Conservation (phyloP, 2,888 invertebrate genomes). For the Mechanitis messenoides region DNA sequence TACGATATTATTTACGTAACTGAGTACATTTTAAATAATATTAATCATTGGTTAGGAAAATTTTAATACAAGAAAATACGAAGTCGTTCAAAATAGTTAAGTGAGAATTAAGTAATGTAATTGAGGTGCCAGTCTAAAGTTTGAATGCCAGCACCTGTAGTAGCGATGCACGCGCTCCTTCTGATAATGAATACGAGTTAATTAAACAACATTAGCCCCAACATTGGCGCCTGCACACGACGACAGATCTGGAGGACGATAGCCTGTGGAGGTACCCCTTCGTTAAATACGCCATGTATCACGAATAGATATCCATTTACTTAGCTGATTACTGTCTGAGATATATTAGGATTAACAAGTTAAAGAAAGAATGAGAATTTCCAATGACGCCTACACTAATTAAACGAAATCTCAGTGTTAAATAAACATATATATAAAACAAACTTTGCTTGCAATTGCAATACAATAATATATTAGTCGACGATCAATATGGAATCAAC, state of each 20-base stretch:
- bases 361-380: slow-evolving; percentile 19
- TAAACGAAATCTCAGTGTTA: too few species aligned
- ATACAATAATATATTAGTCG: too few species aligned
- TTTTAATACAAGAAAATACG: too few species aligned
- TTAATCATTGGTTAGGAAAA: too few species aligned
- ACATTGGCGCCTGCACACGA: slow-evolving; percentile 72
- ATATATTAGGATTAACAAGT: slow-evolving; percentile 21
- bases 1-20: too few species aligned
- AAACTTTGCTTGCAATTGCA: too few species aligned
- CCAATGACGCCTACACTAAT: neutral
- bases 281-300: slow-evolving; percentile 45
- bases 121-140: slow-evolving; percentile 39
- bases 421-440: too few species aligned
- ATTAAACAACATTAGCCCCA: slow-evolving; percentile 71
- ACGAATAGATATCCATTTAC: slow-evolving; percentile 35
- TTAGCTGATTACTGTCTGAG: slow-evolving; percentile 25
- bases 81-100: neutral
- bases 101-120: neutral
- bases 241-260: slow-evolving; percentile 56
- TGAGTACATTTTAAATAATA: too few species aligned
- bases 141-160: slow-evolving; percentile 46
- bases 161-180: slow-evolving; percentile 47
- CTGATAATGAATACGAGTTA: slow-evolving; percentile 74
- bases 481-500: too few species aligned
- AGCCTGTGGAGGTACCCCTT: slow-evolving; percentile 47